Percentiles rank a stretch among this genome's conserved stretches.
Conservation (phyloP, 2,888 invertebrate species). For the Seira musarum region DNA sequence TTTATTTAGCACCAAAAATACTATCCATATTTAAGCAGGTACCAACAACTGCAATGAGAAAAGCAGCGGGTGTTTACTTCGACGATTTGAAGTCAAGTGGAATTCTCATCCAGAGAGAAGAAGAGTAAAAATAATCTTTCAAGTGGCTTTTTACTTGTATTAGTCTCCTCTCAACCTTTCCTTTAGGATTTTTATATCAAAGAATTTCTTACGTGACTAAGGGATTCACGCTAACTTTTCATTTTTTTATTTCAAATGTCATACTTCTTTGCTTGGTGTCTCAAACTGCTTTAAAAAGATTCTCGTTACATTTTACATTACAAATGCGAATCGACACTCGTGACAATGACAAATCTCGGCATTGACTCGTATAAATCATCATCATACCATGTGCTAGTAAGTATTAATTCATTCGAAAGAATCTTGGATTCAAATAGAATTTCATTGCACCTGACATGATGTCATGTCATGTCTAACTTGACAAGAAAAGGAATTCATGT, state of each 20-base stretch:
- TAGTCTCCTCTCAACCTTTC: no score
- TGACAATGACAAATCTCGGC: conserved; percentile 7
- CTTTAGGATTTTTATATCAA: not conserved
- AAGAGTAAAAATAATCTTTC: not conserved
- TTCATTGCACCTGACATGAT: conserved; percentile 5
- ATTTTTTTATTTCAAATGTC: not conserved
- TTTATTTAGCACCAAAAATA: no score
- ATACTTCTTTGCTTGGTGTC: not conserved
- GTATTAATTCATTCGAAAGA: not conserved
- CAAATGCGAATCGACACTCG: not conserved
- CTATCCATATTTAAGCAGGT: no score
- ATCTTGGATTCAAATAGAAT: not conserved
- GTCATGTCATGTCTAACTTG: not conserved
- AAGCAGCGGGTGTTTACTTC: no score
- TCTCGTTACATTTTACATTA: not conserved
- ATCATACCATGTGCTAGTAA: not conserved
- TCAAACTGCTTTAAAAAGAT: no score
- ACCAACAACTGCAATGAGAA: no score
- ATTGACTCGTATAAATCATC: not conserved
- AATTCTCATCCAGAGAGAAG: conserved; percentile 38
- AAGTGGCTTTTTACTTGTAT: no score
- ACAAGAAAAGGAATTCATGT: no score
- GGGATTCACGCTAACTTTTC: not conserved
- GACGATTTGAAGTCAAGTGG: conserved; percentile 28
- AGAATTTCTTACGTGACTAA: not conserved